Evolutionary conservation across 2,888 invertebrate genomes (phyloP).

Genomic region (Ischnura elegans): DNA sequence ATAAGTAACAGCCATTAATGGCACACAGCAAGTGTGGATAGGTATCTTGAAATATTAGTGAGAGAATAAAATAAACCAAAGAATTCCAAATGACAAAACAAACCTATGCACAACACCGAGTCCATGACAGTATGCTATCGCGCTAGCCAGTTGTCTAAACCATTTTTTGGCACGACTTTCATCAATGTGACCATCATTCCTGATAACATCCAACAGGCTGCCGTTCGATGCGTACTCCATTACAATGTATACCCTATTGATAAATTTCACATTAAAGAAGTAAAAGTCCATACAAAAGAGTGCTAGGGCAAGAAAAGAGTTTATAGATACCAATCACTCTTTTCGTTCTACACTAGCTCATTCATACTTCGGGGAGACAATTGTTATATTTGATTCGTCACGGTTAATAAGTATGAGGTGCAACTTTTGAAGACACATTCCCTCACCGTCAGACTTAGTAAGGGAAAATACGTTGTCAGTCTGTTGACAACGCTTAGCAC

Average conservation of each 20-base stretch:
- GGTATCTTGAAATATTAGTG: neutral
- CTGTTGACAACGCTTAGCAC: no score
- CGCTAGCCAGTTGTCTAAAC: conserved; percentile 87
- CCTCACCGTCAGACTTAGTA: no score
- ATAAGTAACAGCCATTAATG: neutral
- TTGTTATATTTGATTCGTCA: no score
- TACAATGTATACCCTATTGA: conserved; percentile 86
- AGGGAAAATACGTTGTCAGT: no score
- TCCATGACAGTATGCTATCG: conserved; percentile 88
- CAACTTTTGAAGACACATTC: no score
- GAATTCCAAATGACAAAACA: conserved; percentile 68
- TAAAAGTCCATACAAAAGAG: neutral
- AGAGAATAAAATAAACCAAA: neutral
- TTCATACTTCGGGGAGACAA: no score
- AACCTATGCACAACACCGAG: conserved; percentile 90
- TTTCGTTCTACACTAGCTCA: no score
- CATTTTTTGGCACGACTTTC: conserved; percentile 85
- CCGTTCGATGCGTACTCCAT: conserved; percentile 93
- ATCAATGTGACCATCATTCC: conserved; percentile 86
- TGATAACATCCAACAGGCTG: conserved; percentile 87
- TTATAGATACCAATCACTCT: no score
- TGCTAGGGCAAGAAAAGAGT: no score
- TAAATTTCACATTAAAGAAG: neutral
- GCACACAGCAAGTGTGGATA: neutral
- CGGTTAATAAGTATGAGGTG: no score